These are phyloP conservation scores for Periophthalmus magnuspinnatus DNA, from an alignment of 2,797 vertebrate species.

Conservation along the genomic window DNA sequence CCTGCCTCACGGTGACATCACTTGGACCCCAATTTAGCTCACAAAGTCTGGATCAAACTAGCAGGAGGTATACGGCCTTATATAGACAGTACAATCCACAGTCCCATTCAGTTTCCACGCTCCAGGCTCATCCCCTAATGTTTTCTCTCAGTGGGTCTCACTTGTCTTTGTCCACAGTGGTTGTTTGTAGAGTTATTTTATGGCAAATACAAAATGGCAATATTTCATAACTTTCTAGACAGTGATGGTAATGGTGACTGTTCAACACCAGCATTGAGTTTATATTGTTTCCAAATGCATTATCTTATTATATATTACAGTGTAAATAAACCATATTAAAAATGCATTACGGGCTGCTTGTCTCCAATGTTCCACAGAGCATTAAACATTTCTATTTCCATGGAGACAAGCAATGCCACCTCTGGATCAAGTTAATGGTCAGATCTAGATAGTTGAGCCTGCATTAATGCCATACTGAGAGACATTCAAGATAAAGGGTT, in stretches of 20 bases:
- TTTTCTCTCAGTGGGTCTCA: conserved; percentile 19
- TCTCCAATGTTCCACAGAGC: no score
- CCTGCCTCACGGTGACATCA: conserved; percentile 45
- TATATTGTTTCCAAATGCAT: no score
- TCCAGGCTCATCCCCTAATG: conserved; percentile 20
- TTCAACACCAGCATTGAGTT: neutral
- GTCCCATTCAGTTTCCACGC: conserved; percentile 19
- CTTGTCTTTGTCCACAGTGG: neutral
- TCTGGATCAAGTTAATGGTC: no score
- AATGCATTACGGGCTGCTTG: no score
- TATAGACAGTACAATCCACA: conserved; percentile 17
- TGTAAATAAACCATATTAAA: no score
- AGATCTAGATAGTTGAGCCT: no score
- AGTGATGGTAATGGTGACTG: neutral
- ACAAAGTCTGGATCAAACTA: conserved; percentile 63
- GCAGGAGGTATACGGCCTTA: conserved; percentile 43
- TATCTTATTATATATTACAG: no score
- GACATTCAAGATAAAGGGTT: no score
- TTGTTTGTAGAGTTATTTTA: neutral
- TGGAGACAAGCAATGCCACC: no score
- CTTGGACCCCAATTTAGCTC: conserved; percentile 67
- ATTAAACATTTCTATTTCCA: no score
- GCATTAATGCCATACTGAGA: no score
- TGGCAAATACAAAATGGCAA: neutral
- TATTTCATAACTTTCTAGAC: neutral